Base-by-base conservation (phyloP, 2,888 invertebrate genomes). In the Corbicula japonica region DNA sequence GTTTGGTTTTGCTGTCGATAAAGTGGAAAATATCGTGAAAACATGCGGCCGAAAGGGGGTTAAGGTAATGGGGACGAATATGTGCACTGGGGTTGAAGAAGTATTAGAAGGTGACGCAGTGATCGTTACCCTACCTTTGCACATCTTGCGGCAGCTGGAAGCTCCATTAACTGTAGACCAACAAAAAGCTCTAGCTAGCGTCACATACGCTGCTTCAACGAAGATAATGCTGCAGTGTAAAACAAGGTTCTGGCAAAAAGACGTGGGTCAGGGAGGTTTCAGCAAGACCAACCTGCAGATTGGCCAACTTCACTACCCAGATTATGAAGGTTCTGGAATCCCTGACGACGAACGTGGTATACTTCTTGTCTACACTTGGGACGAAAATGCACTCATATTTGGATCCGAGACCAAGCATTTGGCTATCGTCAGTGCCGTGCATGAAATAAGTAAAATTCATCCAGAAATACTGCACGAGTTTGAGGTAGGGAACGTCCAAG, bases 151-250 rank as follows among this genome's bases (percentile, higher is more conserved):
- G 10, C 80, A 80, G 50, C 44, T 83, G 44, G 61, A 83, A 12
- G 30, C 80, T 26, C 56, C 63, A 1, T 23, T 69, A 15, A 3
- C 34, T 6, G 6, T 10, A n/a, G n/a, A n/a, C n/a, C n/a, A n/a
- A n/a, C n/a, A n/a, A n/a, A n/a, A n/a, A n/a, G n/a, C n/a, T n/a
- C n/a, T n/a, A n/a, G n/a, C n/a, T n/a, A n/a, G n/a, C n/a, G n/a
- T n/a, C n/a, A n/a, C n/a, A n/a, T n/a, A n/a, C n/a, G n/a, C n/a
- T 26, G 74, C n/a, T n/a, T n/a, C n/a, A n/a, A n/a, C n/a, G n/a
- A n/a, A n/a, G n/a, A n/a, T n/a, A n/a, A n/a, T n/a, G n/a, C 54
- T 83, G 10, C 80, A 81, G 50, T 83, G 74, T 48, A 54, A 58
- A 35, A 72, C 41, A 5, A 48, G 77, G 30, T 83, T 80, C 52